These are phyloP conservation scores for Grapholita molesta DNA, from an alignment of 1,140 invertebrate genomes.

Conservation along the genomic window DNA sequence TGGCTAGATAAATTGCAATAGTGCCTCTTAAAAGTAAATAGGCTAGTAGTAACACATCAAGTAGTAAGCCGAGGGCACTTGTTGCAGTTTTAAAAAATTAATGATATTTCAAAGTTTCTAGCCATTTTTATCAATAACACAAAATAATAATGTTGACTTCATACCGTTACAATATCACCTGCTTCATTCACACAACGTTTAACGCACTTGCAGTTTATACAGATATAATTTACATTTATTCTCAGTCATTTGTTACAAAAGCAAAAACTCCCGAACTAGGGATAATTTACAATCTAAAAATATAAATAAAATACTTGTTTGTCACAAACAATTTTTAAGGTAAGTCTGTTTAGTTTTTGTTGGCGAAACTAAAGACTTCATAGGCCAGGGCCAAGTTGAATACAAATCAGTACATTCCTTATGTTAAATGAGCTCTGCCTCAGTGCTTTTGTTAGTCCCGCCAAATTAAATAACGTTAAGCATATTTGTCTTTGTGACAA, in stretches of 20 bases:
- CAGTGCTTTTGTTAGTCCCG: background rate
- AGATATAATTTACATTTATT: constrained; percentile 40
- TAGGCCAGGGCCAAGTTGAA: background rate
- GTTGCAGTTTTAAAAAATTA: background rate
- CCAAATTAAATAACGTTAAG: background rate
- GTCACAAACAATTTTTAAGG: constrained; percentile 29
- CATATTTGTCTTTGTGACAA: constrained; percentile 31
- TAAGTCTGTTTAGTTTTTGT: background rate
- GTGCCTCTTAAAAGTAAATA: background rate
- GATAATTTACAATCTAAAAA: constrained; percentile 21
- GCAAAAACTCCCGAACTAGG: constrained; percentile 18
- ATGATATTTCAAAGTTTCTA: constrained; percentile 18
- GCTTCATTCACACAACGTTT: constrained; percentile 31
- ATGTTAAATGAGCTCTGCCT: background rate
- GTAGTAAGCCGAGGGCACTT: background rate
- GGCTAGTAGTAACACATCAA: background rate
- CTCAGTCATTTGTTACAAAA: constrained; percentile 38
- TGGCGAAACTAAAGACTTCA: background rate
- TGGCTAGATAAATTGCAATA: constrained; percentile 21
- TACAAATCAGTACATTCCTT: constrained; percentile 4
- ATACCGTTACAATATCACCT: constrained; percentile 32
- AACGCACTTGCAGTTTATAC: constrained; percentile 39
- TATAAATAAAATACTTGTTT: constrained; percentile 38
- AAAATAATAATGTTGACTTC: constrained; percentile 17
- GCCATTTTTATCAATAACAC: constrained; percentile 26